Conservation (phyloP, 2,888 invertebrate species). For the Sinelater perroti region DNA sequence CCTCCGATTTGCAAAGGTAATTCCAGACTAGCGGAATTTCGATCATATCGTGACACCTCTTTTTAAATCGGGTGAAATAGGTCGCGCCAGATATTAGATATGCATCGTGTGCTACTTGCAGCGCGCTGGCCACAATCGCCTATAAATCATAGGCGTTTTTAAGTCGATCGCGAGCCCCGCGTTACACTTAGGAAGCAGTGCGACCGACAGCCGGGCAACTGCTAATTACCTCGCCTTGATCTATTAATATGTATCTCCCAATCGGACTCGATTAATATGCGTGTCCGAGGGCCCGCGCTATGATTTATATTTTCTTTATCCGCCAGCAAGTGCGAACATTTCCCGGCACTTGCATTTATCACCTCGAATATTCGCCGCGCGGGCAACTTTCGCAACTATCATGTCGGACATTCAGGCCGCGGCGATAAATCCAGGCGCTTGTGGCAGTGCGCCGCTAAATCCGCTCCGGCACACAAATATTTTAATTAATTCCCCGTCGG, state of each 20-base stretch:
- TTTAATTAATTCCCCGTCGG: slow-evolving; percentile 18
- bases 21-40: too few relatives aligned
- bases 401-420: not conserved
- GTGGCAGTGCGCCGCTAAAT: slow-evolving; percentile 13
- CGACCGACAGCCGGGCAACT: slow-evolving; percentile 20
- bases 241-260: slow-evolving; percentile 29
- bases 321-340: slow-evolving; percentile 11
- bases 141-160: slow-evolving; percentile 22
- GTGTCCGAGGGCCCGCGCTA: slow-evolving; percentile 7
- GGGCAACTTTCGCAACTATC: slow-evolving; percentile 13
- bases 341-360: slow-evolving; percentile 15
- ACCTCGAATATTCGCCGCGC: slow-evolving; percentile 4
- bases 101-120: slow-evolving; percentile 13
- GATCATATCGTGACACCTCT: too few relatives aligned
- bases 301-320: slow-evolving; percentile 17
- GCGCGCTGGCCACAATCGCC: slow-evolving; percentile 5
- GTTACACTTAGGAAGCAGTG: slow-evolving; percentile 19
- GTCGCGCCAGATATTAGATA: slow-evolving; percentile 13
- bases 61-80: too few relatives aligned
- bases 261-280: slow-evolving; percentile 19
- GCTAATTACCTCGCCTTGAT: slow-evolving; percentile 31
- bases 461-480: slow-evolving; percentile 12
- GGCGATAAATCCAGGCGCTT: not conserved
- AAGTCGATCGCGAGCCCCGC: slow-evolving; percentile 12
- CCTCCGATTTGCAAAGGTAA: too few relatives aligned